phyloP scores from a whole-genome alignment of 2,113 vertebrate species.

The Labrus mixtus region DNA sequence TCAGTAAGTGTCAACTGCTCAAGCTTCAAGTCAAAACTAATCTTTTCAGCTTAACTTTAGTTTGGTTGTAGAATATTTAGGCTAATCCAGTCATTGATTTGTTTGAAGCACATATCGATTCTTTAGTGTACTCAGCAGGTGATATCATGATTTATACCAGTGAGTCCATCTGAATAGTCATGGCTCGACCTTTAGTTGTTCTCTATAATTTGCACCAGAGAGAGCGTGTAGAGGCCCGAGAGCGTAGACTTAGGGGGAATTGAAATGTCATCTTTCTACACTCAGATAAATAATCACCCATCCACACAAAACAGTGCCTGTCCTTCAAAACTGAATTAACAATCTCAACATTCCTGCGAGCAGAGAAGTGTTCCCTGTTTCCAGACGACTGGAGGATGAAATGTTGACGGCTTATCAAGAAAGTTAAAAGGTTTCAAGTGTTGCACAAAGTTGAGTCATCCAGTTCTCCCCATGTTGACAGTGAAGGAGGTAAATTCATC shows the following conservation, averaged over 20 bases:
- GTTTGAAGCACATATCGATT: too few species aligned
- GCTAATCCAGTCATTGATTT: neutral
- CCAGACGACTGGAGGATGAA: neutral
- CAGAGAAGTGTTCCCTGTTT: neutral
- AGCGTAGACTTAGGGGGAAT: neutral
- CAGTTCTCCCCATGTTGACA: too few species aligned
- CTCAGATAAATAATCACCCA: neutral
- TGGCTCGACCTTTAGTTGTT: neutral
- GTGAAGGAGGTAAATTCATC: too few species aligned
- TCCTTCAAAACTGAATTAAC: neutral
- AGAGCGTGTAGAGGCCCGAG: neutral
- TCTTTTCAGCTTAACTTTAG: neutral
- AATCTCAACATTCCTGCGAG: neutral
- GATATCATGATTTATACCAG: neutral
- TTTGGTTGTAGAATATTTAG: neutral
- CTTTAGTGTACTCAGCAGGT: neutral
- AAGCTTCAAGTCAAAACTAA: neutral
- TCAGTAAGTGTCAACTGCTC: neutral
- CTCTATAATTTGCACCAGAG: neutral
- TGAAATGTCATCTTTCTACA: neutral
- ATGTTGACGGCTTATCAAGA: neutral
- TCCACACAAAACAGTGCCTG: neutral
- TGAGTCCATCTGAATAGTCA: neutral
- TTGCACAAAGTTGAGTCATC: too few species aligned
- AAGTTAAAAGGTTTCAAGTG: too few species aligned